Base-by-base conservation (phyloP, 1,140 invertebrate species). In the Micrasema longulum region DNA sequence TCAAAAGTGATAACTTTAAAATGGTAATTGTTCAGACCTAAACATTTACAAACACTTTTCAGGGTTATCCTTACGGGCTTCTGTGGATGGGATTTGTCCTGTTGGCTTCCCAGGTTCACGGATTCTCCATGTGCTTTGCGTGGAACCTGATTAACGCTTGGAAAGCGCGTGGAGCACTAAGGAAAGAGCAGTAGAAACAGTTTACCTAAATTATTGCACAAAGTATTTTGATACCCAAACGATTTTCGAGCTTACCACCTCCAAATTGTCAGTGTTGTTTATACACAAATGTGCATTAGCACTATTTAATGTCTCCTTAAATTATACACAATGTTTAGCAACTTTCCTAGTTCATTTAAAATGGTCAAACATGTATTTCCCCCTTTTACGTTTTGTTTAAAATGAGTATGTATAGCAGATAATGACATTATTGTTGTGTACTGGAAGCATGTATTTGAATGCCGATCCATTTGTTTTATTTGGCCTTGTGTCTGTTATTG, bases 21-120 rank as follows among this genome's bases (percentile, higher is more conserved):
- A 11, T 3, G 41, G 41, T 45, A 45, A 45, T 14, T 45, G 1
- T 12, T 3, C 2, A 6, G 6, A 3, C 43, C 47, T 48, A 74
- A 70, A 45, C 67, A 0, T 50, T 2, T 18, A 5, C 48, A 50
- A 73, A 77, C 78, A 77, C 22, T 31, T 31, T 89, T 64, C 83
- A 96, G 93, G 93, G 91, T 31, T 92, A 95, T 78, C 96, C 97
- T 0, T 95, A 97, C 80, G 95, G 94, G 26, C 83, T 98, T 16
- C 85, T 98, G 66, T 98, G 96, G 96, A 97, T 97, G 81, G 92
- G 91, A 50, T 99, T 98, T 84, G 91, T 98, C 55, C 81, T 95
- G 16, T 80, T 96, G 1, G 95, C 94, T 14, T 87, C 94, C 23
- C 96, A 99, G 87, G 90, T 99, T 48, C 97, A 99, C 82, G 86